Evolutionary conservation across 1,140 invertebrate species (phyloP).

Genomic region (Macrostomum lignano): DNA sequence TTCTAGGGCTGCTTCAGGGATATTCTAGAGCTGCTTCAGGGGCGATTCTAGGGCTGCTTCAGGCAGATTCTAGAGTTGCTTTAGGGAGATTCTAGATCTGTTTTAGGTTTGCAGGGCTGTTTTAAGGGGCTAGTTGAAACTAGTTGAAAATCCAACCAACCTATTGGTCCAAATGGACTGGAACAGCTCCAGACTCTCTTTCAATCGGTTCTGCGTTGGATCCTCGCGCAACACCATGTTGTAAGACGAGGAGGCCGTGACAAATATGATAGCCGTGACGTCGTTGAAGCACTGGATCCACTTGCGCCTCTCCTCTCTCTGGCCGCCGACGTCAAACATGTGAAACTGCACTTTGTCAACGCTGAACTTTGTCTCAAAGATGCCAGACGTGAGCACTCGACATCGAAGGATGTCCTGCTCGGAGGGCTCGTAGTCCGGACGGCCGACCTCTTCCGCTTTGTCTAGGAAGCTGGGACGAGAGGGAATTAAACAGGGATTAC

Average conservation of each 20-base stretch:
- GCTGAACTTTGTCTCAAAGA: conserved; percentile 95
- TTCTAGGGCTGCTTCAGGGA: too few species aligned
- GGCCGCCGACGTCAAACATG: conserved; percentile 98
- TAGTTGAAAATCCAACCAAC: too few species aligned
- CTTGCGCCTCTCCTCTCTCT: conserved; percentile 86
- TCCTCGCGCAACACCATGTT: conserved; percentile 97
- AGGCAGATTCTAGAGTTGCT: too few species aligned
- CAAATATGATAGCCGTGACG: conserved; percentile 97
- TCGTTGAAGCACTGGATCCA: conserved; percentile 99
- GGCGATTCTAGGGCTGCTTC: too few species aligned
- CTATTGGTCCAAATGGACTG: conserved; percentile 99
- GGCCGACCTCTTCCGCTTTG: neutral
- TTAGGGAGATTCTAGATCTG: too few species aligned
- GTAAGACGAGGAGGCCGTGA: conserved; percentile 91
- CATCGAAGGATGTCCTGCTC: conserved; percentile 35
- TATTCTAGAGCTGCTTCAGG: too few species aligned
- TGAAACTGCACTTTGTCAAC: conserved; percentile 99
- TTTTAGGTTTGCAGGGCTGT: too few species aligned
- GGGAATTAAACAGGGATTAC: too few species aligned
- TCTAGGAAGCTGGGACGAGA: conserved; percentile 5
- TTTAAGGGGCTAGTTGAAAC: too few species aligned
- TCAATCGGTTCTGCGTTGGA: conserved; percentile 77
- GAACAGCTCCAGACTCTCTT: conserved; percentile 90
- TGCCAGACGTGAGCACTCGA: conserved; percentile 95
- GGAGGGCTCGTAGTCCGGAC: conserved; percentile 1